These are phyloP conservation scores for Xanthia togata DNA, from an alignment of 2,888 invertebrate species.

Conservation along the genomic window DNA sequence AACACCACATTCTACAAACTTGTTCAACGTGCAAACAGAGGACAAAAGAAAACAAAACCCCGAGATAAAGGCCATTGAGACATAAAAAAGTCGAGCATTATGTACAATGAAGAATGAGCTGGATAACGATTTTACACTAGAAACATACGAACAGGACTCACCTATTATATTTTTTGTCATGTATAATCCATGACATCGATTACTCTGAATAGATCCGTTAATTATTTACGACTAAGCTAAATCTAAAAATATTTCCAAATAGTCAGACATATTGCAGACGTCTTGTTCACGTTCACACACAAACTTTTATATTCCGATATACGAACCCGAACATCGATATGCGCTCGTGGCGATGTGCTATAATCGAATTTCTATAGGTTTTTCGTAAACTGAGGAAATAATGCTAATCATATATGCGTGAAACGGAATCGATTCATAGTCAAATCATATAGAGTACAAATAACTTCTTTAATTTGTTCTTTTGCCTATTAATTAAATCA, in stretches of 20 bases:
- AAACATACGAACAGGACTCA: conserved; percentile 73
- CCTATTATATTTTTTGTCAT: conserved; percentile 82
- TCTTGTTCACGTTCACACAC: conserved; percentile 85
- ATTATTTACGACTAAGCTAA: conserved; percentile 82
- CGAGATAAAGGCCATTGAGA: conserved; percentile 90
- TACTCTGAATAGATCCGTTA: conserved; percentile 75
- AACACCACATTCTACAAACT: conserved; percentile 81
- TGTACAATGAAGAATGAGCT: conserved; percentile 79
- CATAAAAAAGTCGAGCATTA: conserved; percentile 88
- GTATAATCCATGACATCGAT: conserved; percentile 84
- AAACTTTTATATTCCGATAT: conserved; percentile 80
- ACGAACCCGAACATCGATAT: conserved; percentile 77
- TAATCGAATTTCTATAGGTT: conserved; percentile 71
- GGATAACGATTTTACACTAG: conserved; percentile 70
- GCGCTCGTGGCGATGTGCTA: conserved; percentile 73
- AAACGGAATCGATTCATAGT: conserved; percentile 69
- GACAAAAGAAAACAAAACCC: conserved; percentile 90
- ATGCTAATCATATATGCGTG: conserved; percentile 72
- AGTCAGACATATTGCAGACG: conserved; percentile 91
- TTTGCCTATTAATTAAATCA: background rate
- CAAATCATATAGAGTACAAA: conserved; percentile 44
- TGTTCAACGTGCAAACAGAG: conserved; percentile 83
- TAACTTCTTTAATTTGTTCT: background rate
- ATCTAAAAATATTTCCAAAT: conserved; percentile 90
- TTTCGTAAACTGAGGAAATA: conserved; percentile 56